Percentiles rank a stretch among this genome's conserved stretches.
Conservation (phyloP, 2,797 vertebrate genomes). For the Poeciliopsis paucimaculata region DNA sequence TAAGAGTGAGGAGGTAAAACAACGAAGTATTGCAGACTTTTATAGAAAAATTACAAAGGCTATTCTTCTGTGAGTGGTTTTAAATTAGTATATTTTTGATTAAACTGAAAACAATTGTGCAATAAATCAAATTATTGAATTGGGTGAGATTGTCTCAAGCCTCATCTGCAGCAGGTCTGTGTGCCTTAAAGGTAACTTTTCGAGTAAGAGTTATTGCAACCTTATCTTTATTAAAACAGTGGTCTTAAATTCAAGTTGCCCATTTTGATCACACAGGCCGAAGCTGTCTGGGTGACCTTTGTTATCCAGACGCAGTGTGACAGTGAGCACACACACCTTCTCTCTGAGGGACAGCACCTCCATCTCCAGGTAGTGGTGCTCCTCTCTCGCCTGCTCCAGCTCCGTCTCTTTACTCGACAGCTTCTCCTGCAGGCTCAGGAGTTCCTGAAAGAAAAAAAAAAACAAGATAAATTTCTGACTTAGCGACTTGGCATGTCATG, state of each 20-base stretch:
- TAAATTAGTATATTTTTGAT: too few relatives aligned
- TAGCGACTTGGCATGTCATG: not conserved
- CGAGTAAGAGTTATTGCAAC: too few relatives aligned
- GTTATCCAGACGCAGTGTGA: not conserved
- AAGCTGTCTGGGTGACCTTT: not conserved
- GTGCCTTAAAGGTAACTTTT: too few relatives aligned
- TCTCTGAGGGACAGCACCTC: conserved; percentile 87
- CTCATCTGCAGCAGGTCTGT: too few relatives aligned
- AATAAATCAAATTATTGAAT: too few relatives aligned
- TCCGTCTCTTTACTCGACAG: conserved; percentile 89
- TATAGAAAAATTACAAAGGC: not conserved
- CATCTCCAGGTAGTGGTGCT: conserved; percentile 81
- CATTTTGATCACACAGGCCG: too few relatives aligned
- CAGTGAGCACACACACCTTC: conserved; percentile 77
- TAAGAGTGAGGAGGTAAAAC: not conserved
- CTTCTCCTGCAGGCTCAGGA: conserved; percentile 90
- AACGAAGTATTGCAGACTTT: not conserved
- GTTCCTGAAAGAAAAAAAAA: conserved; percentile 81
- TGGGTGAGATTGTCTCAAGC: too few relatives aligned
- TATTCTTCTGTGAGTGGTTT: not conserved
- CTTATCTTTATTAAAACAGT: too few relatives aligned
- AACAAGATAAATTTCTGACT: not conserved
- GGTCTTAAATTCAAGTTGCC: too few relatives aligned
- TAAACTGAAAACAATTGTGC: too few relatives aligned
- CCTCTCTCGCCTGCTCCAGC: conserved; percentile 90